Evolutionary conservation across 2,113 vertebrate species (phyloP).

Genomic region (Hystrix brachyura): DNA sequence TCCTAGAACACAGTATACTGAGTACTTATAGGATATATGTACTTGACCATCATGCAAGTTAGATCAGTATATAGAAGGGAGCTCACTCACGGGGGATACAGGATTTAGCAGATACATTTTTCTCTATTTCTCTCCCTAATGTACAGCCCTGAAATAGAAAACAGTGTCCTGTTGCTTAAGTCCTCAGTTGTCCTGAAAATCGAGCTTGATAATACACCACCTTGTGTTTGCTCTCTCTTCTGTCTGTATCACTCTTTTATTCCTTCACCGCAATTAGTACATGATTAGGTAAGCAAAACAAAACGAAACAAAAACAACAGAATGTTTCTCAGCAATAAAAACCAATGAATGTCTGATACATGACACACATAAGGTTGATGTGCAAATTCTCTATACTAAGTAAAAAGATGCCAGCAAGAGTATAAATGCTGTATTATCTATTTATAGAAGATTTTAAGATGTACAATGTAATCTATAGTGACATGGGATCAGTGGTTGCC

Average conservation of each 20-base stretch:
- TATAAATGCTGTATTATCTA: neutral
- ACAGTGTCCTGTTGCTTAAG: neutral
- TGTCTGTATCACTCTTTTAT: neutral
- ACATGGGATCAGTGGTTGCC: neutral
- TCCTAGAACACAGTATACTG: neutral
- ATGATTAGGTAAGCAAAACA: neutral
- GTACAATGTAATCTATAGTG: neutral
- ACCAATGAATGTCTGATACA: neutral
- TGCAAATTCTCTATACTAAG: neutral
- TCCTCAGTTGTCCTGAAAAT: neutral
- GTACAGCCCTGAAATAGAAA: neutral
- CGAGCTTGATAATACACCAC: neutral
- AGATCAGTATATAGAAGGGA: neutral
- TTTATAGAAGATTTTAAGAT: neutral
- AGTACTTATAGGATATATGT: neutral
- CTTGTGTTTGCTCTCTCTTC: neutral
- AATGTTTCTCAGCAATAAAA: constrained; percentile 13
- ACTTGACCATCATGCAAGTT: neutral
- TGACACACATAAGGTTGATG: neutral
- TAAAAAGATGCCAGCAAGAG: neutral
- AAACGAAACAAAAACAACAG: neutral
- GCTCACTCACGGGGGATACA: neutral
- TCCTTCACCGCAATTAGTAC: neutral
- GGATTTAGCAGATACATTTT: neutral
- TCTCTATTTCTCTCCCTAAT: neutral